These are phyloP conservation scores for Odontothrips loti DNA, from an alignment of 2,888 invertebrate genomes.

Conservation along the genomic window DNA sequence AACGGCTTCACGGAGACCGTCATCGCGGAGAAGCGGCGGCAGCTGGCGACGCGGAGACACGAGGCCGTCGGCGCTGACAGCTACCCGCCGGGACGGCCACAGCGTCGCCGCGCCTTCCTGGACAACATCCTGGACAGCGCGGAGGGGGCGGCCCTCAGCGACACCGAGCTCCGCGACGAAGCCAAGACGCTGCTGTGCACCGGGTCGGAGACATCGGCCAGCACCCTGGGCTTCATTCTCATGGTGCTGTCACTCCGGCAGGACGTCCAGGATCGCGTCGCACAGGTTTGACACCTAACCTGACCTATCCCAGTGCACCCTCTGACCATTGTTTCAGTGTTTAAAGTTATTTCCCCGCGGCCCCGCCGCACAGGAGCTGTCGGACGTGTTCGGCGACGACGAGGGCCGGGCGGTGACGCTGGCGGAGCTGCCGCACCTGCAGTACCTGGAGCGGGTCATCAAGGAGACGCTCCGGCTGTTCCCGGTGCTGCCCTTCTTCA, in stretches of 20 bases:
- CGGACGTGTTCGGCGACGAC: slow-evolving; percentile 20
- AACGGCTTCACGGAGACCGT: slow-evolving; percentile 30
- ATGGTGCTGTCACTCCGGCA: slow-evolving; percentile 32
- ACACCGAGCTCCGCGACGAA: slow-evolving; percentile 33
- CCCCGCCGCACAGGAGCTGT: background rate
- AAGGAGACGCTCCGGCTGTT: slow-evolving; percentile 7
- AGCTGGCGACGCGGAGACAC: background rate
- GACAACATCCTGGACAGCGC: slow-evolving; percentile 31
- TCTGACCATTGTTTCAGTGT: no score
- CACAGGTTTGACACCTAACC: slow-evolving; percentile 16
- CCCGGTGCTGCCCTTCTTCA: slow-evolving; percentile 20
- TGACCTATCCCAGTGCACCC: background rate
- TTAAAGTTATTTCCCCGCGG: no score
- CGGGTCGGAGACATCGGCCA: slow-evolving; percentile 34
- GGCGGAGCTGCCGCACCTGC: slow-evolving; percentile 19
- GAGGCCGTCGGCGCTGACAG: background rate
- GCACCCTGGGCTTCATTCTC: slow-evolving; percentile 30
- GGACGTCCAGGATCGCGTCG: slow-evolving; percentile 32
- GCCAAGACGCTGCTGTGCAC: slow-evolving; percentile 32
- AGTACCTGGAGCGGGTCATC: slow-evolving; percentile 7
- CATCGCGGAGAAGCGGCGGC: slow-evolving; percentile 27
- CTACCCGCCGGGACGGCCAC: background rate
- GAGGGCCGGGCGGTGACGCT: background rate
- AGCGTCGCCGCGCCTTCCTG: slow-evolving; percentile 30
- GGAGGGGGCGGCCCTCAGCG: slow-evolving; percentile 30